phyloP scores from a whole-genome alignment of 2,113 vertebrate species.

The Eonycteris spelaea region DNA sequence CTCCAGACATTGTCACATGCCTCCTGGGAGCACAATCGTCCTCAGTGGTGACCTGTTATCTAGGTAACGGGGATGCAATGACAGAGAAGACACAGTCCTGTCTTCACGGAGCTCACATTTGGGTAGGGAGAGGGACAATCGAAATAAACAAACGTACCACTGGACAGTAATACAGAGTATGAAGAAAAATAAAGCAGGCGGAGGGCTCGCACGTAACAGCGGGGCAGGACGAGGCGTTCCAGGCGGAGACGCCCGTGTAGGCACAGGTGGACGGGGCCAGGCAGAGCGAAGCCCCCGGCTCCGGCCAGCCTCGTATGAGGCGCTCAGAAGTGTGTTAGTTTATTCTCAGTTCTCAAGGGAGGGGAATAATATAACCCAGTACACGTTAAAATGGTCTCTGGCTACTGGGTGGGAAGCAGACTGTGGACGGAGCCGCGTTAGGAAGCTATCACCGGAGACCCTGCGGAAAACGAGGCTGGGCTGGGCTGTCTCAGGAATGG shows the following conservation, averaged over 20 bases:
- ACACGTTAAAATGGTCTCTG: background rate
- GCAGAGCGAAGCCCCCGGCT: fast-evolving
- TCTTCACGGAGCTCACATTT: background rate
- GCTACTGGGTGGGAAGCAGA: background rate
- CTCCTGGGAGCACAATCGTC: background rate
- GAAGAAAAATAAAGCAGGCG: background rate
- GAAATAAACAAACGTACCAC: background rate
- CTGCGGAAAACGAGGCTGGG: fast-evolving
- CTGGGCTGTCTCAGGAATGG: fast-evolving
- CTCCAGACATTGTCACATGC: background rate
- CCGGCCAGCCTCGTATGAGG: background rate
- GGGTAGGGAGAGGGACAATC: background rate
- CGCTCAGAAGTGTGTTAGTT: no score
- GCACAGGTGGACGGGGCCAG: fast-evolving
- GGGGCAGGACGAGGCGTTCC: background rate
- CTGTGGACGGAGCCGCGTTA: background rate
- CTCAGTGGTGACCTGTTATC: fast-evolving
- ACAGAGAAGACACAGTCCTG: background rate
- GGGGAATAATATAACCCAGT: background rate
- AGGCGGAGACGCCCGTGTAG: background rate
- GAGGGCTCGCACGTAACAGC: fast-evolving
- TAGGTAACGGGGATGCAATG: background rate
- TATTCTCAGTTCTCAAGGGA: background rate
- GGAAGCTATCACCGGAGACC: background rate
- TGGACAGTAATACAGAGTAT: fast-evolving